A percentile compares a stretch with the other conserved stretches of the same genome.
Evolutionary conservation across 2,888 invertebrate genomes (phyloP).

Genomic region (Amblyteles armatorius): DNA sequence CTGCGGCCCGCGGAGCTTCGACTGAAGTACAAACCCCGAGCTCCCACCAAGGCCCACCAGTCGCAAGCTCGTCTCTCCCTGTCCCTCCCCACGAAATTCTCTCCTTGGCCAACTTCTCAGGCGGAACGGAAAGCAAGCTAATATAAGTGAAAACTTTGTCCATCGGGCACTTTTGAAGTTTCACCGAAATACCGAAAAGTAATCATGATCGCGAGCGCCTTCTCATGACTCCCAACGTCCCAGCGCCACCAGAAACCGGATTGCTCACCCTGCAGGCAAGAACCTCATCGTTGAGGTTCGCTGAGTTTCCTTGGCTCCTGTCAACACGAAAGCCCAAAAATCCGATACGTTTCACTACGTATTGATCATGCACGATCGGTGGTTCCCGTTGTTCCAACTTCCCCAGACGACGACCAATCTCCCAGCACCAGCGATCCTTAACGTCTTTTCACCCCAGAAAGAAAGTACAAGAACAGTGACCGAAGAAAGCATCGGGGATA

Average conservation of each 20-base stretch:
- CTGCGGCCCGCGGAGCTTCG: neutral
- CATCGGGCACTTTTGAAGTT: conserved; percentile 73
- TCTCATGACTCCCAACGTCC: neutral
- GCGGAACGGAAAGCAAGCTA: conserved; percentile 64
- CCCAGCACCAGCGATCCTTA: no score
- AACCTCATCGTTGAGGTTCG: neutral
- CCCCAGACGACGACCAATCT: neutral
- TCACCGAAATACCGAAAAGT: conserved; percentile 74
- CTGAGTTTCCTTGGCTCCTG: neutral
- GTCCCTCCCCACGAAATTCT: neutral
- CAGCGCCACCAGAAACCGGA: neutral
- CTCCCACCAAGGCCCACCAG: neutral
- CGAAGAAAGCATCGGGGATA: neutral
- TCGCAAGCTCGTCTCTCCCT: conserved; percentile 12
- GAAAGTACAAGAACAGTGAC: neutral
- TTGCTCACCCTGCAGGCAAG: conserved; percentile 5
- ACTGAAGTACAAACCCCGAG: conserved; percentile 5
- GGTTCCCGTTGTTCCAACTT: neutral
- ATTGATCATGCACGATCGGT: neutral
- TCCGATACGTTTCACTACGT: neutral
- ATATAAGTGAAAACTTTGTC: conserved; percentile 73
- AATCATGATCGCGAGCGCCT: conserved; percentile 67
- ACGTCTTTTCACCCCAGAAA: neutral
- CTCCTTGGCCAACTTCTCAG: conserved; percentile 20
- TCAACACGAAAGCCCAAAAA: neutral